Percentiles rank a stretch among this genome's conserved stretches.
These are phyloP conservation scores for Brienomyrus longianalis DNA, from an alignment of 2,113 vertebrate species.

Conservation along the genomic window DNA sequence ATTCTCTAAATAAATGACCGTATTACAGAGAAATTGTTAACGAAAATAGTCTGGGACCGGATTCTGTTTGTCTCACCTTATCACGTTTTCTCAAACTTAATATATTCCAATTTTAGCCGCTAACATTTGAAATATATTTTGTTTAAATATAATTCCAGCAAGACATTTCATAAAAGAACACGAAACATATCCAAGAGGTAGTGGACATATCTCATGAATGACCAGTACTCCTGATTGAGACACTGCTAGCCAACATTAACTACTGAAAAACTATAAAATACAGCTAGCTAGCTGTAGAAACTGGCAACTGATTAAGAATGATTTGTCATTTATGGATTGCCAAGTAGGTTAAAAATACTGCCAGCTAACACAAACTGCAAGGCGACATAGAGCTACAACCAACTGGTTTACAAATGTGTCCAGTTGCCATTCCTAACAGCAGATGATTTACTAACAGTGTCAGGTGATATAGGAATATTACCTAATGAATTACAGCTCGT, in stretches of 20 bases:
- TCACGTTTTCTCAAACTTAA: background rate
- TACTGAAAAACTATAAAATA: background rate
- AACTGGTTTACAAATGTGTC: background rate
- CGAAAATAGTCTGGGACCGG: background rate
- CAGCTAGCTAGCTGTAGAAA: background rate
- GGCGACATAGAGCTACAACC: background rate
- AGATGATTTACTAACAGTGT: background rate
- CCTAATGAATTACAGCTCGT: background rate
- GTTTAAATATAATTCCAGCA: background rate
- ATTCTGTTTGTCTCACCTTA: background rate
- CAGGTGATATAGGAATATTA: background rate
- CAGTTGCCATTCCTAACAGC: background rate
- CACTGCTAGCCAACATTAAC: background rate
- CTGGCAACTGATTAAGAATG: background rate
- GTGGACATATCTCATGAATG: background rate
- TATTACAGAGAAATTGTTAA: background rate
- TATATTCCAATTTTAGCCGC: background rate
- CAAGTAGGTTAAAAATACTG: conserved; percentile 7
- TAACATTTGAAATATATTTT: background rate
- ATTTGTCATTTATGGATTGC: conserved; percentile 2
- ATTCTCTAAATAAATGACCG: conserved; percentile 11
- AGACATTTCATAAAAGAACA: background rate
- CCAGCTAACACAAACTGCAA: background rate
- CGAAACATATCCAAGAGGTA: background rate
- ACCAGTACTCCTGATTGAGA: background rate